Evolutionary conservation across 2,888 invertebrate species (phyloP), one percentile per base, ranked within the genome.

Genomic region (Hydrotaea diabolus): DNA sequence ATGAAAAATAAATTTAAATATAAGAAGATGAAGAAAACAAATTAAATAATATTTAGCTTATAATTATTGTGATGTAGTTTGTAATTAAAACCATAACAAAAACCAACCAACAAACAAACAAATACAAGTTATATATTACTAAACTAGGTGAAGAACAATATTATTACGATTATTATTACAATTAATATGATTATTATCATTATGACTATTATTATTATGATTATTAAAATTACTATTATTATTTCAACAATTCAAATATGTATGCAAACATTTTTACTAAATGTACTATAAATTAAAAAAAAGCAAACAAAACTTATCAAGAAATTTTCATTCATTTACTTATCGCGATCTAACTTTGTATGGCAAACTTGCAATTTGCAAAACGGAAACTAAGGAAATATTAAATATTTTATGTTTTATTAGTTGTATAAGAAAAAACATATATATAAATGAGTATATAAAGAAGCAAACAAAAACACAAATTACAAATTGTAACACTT

Each of bases 11-110:
- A 39, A 39, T 66, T 80, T 77, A 79, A n/a, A 31, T 2, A 31
- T 75, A 82, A 78, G 64, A 74, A 57, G 21, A 73, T 31, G 57
- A 80, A 8, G 19, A 74, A 62, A 46, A 72, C 36, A 83, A 49
- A 57, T 72, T 69, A 76, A 49, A 86, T 69, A 87, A 82, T 88
- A 86, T 71, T 87, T 91, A 91, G 90, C 90, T 90, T 90, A 89
- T 90, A 91, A 91, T 91, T 90, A 91, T 91, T 91, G 90, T 91
- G 90, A 91, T 91, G 90, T 91, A 91, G 91, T 89, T 89, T 88
- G 85, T 87, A 87, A 86, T 84, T 83, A 85, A 83, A 71, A 80
- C 75, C 55, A 83, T 62, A 82, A 86, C 77, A 82, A 87, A 39
- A 53, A 39, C 43, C 53, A 71, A 53, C 77, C 31, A 88, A 89